phyloP scores from a whole-genome alignment of 2,797 vertebrate species.

The Apogon talboti region DNA sequence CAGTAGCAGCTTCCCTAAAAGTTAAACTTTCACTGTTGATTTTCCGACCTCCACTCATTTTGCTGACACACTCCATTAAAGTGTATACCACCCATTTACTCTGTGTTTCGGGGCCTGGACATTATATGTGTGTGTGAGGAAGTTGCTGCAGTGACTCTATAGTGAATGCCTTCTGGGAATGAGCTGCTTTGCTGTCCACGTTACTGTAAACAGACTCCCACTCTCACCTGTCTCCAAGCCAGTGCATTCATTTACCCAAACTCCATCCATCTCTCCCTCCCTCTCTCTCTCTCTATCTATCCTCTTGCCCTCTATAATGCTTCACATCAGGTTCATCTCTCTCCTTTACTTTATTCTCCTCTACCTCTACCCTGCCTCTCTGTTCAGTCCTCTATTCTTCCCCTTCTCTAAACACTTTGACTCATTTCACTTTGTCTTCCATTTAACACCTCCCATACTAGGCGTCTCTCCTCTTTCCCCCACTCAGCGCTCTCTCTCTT shows the following conservation, averaged over 20 bases:
- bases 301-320: slow-evolving; percentile 24
- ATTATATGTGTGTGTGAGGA: no score
- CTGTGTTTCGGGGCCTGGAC: no score
- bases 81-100: no score
- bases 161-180: slow-evolving; percentile 46
- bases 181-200: slow-evolving; percentile 55
- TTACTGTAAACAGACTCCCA: slow-evolving; percentile 55
- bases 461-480: not conserved
- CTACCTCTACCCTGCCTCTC: slow-evolving; percentile 3
- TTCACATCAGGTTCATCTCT: slow-evolving; percentile 29
- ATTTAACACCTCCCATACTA: slow-evolving; percentile 38
- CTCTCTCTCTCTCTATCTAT: no score
- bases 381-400: slow-evolving; percentile 1
- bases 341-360: not conserved
- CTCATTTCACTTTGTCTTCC: slow-evolving; percentile 44
- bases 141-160: slow-evolving; percentile 55
- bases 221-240: slow-evolving; percentile 52
- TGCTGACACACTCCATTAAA: no score
- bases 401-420: slow-evolving; percentile 12
- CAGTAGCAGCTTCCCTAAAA: no score
- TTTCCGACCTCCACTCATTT: no score
- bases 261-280: slow-evolving; percentile 41
- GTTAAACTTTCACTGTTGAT: no score
- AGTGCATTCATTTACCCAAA: slow-evolving; percentile 52
- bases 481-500: slow-evolving; percentile 16